Conservation (phyloP, 2,113 vertebrate species). For the Sakesphorus luctuosus region DNA sequence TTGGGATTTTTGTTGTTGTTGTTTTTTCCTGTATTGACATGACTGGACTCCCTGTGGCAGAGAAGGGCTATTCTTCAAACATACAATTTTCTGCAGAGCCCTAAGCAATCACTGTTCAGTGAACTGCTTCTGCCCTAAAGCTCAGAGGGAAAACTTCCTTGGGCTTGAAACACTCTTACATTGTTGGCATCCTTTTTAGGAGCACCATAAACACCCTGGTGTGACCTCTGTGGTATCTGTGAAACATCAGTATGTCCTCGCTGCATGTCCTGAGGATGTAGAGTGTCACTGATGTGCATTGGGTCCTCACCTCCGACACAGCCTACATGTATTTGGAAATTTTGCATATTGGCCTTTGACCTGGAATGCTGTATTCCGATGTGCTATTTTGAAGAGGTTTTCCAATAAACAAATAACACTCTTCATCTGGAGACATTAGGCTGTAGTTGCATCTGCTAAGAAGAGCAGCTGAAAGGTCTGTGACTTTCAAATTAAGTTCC, state of each 20-base stretch:
- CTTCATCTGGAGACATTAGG: background rate
- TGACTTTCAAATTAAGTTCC: constrained; percentile 1
- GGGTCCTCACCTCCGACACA: background rate
- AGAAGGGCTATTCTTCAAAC: background rate
- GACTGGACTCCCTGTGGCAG: background rate
- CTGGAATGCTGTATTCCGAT: background rate
- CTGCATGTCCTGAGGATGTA: background rate
- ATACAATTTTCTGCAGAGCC: background rate
- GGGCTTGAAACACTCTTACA: background rate
- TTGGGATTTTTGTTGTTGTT: background rate
- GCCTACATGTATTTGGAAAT: background rate
- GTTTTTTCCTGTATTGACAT: background rate
- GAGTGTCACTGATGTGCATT: background rate
- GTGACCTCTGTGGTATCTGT: background rate
- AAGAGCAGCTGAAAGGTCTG: background rate
- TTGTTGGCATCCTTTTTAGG: background rate
- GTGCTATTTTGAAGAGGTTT: background rate
- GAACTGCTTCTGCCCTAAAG: background rate
- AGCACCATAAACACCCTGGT: fast-evolving
- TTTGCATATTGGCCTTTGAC: background rate
- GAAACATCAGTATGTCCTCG: background rate
- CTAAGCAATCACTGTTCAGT: background rate
- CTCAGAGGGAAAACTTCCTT: background rate
- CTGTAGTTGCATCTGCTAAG: background rate
- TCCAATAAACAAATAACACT: background rate